Evolutionary conservation across 1,140 invertebrate species (phyloP), one percentile per base, ranked within the genome.

Genomic region (Linepithema humile): DNA sequence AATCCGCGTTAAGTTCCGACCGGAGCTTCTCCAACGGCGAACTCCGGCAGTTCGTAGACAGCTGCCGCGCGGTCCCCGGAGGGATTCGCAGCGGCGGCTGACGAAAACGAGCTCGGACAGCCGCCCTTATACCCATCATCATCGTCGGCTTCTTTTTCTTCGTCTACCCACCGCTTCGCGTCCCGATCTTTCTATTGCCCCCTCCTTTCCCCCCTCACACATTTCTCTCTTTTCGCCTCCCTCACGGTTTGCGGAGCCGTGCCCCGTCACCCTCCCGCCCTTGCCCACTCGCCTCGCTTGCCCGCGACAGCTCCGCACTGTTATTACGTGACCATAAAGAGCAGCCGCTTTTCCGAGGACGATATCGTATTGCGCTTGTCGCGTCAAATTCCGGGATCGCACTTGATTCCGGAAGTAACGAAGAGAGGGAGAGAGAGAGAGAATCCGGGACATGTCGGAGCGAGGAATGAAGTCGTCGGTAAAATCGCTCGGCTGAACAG

Each of bases 21-120:
- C 26, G 75, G 89, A 88, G 92, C 90, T 91, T 92, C 90, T 91
- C 84, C 90, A 88, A 84, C 82, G 89, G 90, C 40, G 89, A 92
- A 91, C 90, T 93, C 82, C 90, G 92, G 90, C 70, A 73, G 59
- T 65, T 89, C 90, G 92, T 83, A 93, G 93, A 94, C 93, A 93
- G 93, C 92, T 93, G 91, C 89, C 90, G 89, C 83, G 65, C 48
- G 84, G 90, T 90, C 91, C 90, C 92, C 85, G 88, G 88, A 91
- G 93, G 89, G 89, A 92, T 93, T 91, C 88, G 82, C 84, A 78
- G 83, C 86, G 86, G 59, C 84, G 88, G 82, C 89, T 93, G 92
- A 94, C 92, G 92, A 93, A 91, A 93, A 94, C 92, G 88, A 92
- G 87, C 88, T 90, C 87, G 91, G 93, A 94, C 93, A 94, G 90